Conservation (phyloP, 2,797 vertebrate genomes). For the Argya squamiceps region DNA sequence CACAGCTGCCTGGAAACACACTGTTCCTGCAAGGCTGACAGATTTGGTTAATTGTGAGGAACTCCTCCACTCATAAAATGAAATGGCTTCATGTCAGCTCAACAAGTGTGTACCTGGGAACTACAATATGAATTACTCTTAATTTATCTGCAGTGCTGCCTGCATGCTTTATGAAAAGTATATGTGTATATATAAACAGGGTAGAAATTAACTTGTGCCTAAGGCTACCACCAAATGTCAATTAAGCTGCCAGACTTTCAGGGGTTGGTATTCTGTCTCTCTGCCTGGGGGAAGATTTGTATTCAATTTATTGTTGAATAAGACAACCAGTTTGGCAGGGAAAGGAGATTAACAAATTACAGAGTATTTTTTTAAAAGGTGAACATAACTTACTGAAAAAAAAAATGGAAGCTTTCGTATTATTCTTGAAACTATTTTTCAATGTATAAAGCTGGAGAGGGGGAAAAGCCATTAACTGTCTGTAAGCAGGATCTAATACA, state of each 20-base stretch:
- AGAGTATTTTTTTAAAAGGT: constrained; percentile 55
- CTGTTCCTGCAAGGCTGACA: constrained; percentile 6
- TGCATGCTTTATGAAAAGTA: constrained; percentile 43
- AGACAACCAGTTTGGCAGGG: constrained; percentile 66
- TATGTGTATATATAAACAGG: constrained; percentile 29
- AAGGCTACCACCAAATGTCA: constrained; percentile 70
- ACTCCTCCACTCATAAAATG: constrained; percentile 30
- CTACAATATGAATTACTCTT: constrained; percentile 41
- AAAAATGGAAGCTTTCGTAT: constrained; percentile 43
- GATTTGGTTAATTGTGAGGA: constrained; percentile 1
- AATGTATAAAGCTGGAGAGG: constrained; percentile 16
- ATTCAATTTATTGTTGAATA: constrained; percentile 75
- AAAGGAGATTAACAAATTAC: constrained; percentile 73
- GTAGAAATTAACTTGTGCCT: constrained; percentile 63
- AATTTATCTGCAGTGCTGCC: constrained; percentile 50
- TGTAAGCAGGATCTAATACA: constrained; percentile 33
- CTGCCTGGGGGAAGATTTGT: constrained; percentile 68
- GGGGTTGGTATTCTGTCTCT: constrained; percentile 57
- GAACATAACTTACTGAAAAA: constrained; percentile 57
- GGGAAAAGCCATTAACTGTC: background rate
- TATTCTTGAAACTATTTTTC: constrained; percentile 42
- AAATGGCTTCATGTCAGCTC: constrained; percentile 32
- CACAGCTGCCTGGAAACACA: background rate
- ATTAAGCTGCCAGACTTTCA: constrained; percentile 70
- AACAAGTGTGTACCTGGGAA: constrained; percentile 41